A percentile compares a stretch with the other conserved stretches of the same genome.
Evolutionary conservation across 2,888 invertebrate species (phyloP).

Genomic region (Crepidodera aurea): DNA sequence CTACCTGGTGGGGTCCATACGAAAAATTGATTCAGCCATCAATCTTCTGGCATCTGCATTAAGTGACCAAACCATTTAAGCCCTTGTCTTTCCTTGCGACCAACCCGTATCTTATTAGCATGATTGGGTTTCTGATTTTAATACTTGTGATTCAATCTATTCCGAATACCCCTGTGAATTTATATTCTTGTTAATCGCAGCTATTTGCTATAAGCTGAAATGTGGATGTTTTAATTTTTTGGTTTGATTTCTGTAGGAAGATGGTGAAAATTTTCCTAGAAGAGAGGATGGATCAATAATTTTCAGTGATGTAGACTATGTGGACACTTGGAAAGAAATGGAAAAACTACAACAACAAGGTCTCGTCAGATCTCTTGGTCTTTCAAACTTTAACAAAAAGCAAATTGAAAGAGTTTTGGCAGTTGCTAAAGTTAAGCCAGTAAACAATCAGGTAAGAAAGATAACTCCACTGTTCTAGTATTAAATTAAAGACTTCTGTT

Average conservation of each 20-base stretch:
- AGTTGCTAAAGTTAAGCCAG: constrained; percentile 72
- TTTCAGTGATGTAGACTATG: constrained; percentile 72
- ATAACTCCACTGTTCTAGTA: too few species aligned
- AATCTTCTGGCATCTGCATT: too few species aligned
- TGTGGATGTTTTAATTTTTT: too few species aligned
- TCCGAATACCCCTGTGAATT: too few species aligned
- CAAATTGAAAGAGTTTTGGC: constrained; percentile 77
- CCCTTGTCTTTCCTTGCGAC: too few species aligned
- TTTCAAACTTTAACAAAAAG: constrained; percentile 86
- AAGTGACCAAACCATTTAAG: too few species aligned
- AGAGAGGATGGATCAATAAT: constrained; percentile 47
- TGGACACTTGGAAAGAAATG: constrained; percentile 83
- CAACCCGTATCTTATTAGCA: too few species aligned
- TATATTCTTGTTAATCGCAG: too few species aligned
- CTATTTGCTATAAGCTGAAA: too few species aligned
- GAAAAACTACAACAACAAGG: constrained; percentile 76
- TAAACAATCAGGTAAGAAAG: constrained; percentile 52
- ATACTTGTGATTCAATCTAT: background rate
- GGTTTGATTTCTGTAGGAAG: constrained; percentile 54
- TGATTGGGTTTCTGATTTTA: background rate
- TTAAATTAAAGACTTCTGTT: too few species aligned
- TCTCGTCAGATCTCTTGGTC: constrained; percentile 78
- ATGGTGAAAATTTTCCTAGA: constrained; percentile 48
- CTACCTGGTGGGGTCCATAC: too few species aligned
- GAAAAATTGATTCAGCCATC: too few species aligned